phyloP scores from a whole-genome alignment of 2,888 invertebrate species.

The Drosophila aldrichi region DNA sequence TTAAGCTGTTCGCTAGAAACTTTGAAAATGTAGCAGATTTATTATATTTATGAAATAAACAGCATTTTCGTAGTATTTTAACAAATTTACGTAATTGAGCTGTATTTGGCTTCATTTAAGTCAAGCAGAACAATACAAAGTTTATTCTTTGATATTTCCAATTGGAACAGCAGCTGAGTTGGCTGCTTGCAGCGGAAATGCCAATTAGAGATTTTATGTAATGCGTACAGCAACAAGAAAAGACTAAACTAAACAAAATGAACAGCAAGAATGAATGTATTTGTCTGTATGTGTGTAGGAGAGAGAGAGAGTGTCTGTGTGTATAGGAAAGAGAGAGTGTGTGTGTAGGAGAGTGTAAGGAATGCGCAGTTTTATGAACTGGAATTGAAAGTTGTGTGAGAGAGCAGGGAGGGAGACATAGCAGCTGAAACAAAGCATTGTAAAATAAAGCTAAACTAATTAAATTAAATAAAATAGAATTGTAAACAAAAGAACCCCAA shows the following conservation, averaged over 20 bases:
- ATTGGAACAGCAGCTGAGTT: not conserved
- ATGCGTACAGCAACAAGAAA: conserved; percentile 33
- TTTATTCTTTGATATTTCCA: conserved; percentile 3
- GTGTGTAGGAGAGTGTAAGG: conserved; percentile 6
- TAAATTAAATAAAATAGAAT: conserved; percentile 74
- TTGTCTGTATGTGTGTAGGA: not conserved
- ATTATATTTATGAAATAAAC: not conserved
- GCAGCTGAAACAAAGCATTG: conserved; percentile 15
- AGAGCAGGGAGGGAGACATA: conserved; percentile 8
- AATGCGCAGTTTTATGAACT: conserved; percentile 35
- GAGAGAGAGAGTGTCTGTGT: too few species aligned
- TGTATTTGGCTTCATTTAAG: not conserved
- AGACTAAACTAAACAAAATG: conserved; percentile 40
- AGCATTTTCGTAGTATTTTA: not conserved
- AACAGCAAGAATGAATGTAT: conserved; percentile 30
- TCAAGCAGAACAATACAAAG: not conserved
- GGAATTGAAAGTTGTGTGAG: conserved; percentile 11
- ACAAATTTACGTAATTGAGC: not conserved
- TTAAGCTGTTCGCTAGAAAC: not conserved
- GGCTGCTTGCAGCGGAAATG: conserved; percentile 52
- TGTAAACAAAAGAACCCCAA: conserved; percentile 58
- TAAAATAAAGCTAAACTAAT: conserved; percentile 73
- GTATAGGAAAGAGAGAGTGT: too few species aligned
- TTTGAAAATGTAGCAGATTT: not conserved
- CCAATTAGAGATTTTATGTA: conserved; percentile 66